Evolutionary conservation across 2,797 vertebrate genomes (phyloP).

Genomic region (Sternotherus odoratus): DNA sequence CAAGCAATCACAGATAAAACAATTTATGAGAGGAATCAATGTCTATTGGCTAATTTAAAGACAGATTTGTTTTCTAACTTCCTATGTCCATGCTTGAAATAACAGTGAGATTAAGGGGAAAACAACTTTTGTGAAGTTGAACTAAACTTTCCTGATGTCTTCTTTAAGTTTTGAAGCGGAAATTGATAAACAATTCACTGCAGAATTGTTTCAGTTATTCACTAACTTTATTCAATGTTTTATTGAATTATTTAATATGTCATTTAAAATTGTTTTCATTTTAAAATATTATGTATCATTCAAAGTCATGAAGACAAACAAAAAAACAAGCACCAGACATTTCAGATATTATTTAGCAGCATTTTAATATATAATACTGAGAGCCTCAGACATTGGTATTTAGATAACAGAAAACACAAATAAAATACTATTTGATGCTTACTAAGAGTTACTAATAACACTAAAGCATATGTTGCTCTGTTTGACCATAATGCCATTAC

Average conservation of each 20-base stretch:
- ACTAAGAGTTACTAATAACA: neutral
- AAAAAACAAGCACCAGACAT: neutral
- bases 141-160: neutral
- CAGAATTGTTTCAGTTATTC: neutral
- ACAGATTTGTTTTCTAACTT: neutral
- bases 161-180: neutral
- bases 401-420: neutral
- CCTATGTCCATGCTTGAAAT: neutral
- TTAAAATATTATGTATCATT: neutral
- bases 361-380: neutral
- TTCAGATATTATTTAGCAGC: neutral
- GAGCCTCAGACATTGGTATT: neutral
- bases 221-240: neutral
- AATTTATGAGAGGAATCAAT: neutral
- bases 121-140: neutral
- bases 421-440: neutral
- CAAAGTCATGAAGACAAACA: neutral
- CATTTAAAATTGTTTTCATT: neutral
- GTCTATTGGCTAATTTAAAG: neutral
- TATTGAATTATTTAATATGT: neutral
- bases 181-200: accelerated
- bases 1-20: neutral
- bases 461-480: neutral
- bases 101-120: neutral
- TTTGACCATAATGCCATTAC: neutral